These are phyloP conservation scores for Cheilosia variabilis DNA, from an alignment of 2,888 invertebrate genomes.

Conservation along the genomic window DNA sequence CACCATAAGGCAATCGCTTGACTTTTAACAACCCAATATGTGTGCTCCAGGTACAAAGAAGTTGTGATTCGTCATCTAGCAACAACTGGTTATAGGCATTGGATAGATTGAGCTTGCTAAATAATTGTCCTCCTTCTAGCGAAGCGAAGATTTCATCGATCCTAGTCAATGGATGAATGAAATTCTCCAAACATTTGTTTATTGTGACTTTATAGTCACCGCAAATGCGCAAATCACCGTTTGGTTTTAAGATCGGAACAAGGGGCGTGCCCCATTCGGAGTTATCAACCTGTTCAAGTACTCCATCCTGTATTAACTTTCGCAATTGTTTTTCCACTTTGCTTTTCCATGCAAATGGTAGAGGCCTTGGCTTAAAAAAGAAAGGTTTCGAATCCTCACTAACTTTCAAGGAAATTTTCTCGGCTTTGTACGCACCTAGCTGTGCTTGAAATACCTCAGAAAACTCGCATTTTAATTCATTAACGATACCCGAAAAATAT, in stretches of 20 bases:
- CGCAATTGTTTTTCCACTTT: conserved; percentile 44
- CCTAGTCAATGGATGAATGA: too few species aligned
- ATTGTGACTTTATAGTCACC: conserved; percentile 33
- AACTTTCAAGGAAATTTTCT: conserved; percentile 9
- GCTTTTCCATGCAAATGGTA: conserved; percentile 46
- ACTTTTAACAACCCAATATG: conserved; percentile 65
- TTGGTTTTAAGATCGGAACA: conserved; percentile 13
- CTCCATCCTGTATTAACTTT: conserved; percentile 9
- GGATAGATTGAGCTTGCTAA: conserved; percentile 77
- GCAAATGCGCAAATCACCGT: conserved; percentile 23
- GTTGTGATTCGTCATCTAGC: conserved; percentile 76
- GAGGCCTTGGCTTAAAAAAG: conserved; percentile 31
- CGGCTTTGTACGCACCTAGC: too few species aligned
- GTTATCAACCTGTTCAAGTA: conserved; percentile 34
- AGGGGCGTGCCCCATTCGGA: conserved; percentile 50
- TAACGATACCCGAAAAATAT: conserved; percentile 14
- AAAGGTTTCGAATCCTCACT: conserved; percentile 18
- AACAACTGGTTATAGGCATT: conserved; percentile 79
- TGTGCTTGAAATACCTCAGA: too few species aligned
- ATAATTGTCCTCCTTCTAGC: conserved; percentile 58
- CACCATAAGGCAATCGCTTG: conserved; percentile 78
- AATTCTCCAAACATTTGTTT: background rate
- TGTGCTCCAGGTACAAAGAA: conserved; percentile 77
- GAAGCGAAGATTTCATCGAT: conserved; percentile 31
- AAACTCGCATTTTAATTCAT: conserved; percentile 40